Base-by-base conservation (phyloP, 1,140 invertebrate genomes). In the Harpegnathos saltator region DNA sequence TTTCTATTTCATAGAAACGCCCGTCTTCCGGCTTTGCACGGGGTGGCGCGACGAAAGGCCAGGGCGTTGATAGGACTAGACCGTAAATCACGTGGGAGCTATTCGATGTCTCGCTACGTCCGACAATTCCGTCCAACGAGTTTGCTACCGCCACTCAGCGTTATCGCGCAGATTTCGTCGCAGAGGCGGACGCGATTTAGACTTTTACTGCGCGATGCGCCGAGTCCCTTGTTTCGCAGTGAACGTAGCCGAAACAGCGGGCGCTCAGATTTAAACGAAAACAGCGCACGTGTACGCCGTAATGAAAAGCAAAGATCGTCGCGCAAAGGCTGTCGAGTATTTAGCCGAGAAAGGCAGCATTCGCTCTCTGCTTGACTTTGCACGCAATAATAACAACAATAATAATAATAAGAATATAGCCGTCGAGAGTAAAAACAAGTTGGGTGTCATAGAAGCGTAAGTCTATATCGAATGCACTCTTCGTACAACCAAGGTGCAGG, bases 1-100 rank as follows among this genome's bases (percentile, higher is more conserved):
- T 93, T 92, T 92, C 90, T 91, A 91, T 91, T 93, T 91, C 87
- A 89, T 90, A 85, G 90, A 88, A 90, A 91, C 89, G 87, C 85
- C 82, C 85, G 82, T 87, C 58, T 71, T 82, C 73, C 52, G 63
- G 73, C 73, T 84, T 80, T 69, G 65, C 52, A 24, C 82, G 71
- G 73, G 81, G 68, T 73, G 56, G 71, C 61, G 75, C 75, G 44
- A 48, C 77, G 61, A 54, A 56, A 86, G 81, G 89, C 83, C 87
- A 89, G 85, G 71, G 84, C 85, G 88, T 88, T 91, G 91, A 91
- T 92, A 91, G 90, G 90, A 75, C 83, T 63, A 82, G 74, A 85
- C 85, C 78, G 88, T 91, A 90, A 91, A 91, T 91, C 90, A 91
- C 86, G 56, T 61, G 81, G 83, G 86, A 80, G 69, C 83, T 54